Evolutionary conservation across 2,113 vertebrate genomes (phyloP).

Genomic region (Sciurus niger): DNA sequence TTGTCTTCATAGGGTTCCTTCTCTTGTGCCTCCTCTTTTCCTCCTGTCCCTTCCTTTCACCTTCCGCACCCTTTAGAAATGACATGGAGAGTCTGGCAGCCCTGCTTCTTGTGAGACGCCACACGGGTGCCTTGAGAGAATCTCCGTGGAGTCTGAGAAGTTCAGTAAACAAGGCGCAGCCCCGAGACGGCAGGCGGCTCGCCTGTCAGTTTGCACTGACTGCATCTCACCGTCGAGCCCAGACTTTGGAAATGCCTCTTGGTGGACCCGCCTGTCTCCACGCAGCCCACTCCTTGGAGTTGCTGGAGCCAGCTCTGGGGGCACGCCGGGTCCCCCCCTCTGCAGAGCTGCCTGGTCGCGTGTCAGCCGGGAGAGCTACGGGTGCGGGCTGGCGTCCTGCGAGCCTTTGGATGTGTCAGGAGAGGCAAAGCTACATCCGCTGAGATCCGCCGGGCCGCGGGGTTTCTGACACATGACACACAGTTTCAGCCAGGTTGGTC

Average conservation of each 20-base stretch:
- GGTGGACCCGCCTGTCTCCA: background rate
- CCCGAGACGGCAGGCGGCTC: rapidly evolving
- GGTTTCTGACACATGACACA: conserved; percentile 51
- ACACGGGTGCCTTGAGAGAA: background rate
- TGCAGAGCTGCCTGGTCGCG: background rate
- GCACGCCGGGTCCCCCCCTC: background rate
- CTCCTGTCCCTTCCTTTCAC: background rate
- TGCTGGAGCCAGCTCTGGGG: background rate
- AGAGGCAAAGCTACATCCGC: background rate
- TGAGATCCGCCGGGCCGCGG: background rate
- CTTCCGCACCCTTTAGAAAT: background rate
- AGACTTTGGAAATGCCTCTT: background rate
- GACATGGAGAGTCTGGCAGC: background rate
- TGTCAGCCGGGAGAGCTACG: rapidly evolving
- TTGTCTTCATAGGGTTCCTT: background rate
- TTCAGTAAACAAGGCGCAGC: background rate
- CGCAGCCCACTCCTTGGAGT: rapidly evolving
- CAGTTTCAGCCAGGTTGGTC: background rate
- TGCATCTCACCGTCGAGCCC: background rate
- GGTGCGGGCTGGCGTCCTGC: background rate
- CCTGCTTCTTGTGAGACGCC: background rate
- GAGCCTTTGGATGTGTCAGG: background rate
- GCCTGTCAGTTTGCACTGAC: background rate
- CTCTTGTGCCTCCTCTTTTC: rapidly evolving
- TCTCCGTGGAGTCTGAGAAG: background rate